Evolutionary conservation across 2,113 vertebrate species (phyloP), one percentile per base, ranked within the genome.

Genomic region (Corvus moneduloides): DNA sequence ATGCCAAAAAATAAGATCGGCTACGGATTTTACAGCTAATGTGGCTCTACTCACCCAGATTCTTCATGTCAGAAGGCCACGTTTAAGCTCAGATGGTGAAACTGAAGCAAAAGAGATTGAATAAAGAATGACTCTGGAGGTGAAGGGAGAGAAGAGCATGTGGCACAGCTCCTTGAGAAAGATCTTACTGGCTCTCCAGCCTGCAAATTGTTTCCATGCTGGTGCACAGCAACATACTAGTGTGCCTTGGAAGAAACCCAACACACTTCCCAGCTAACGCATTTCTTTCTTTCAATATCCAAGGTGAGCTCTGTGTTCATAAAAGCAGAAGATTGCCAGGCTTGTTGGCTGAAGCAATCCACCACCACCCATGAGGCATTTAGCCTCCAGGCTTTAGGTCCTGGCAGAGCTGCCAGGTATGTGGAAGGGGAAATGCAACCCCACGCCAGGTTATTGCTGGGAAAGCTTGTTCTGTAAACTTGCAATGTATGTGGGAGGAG

Each of bases 1-100:
- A 37, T 87, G 93, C 94, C 96, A 97, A 93, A 93, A 96, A 86
- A 64, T 76, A 91, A 94, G 88, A 88, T 56, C 93, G 90, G 87
- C 87, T 90, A 30, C 41, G 84, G 91, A 89, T 96, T 97, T 95
- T 92, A 84, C 81, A 92, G 92, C 78, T 94, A 89, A 58, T 27
- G 46, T 89, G 92, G 72, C 91, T 94, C 87, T 89, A 55, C 76
- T 95, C 88, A 92, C 81, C 56, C 89, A 67, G 73, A 85, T 74
- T 93, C 84, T 90, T 83, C 37, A 28, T 68, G 92, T 96, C 86
- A 91, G 71, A 93, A 93, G 93, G 69, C 84, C 84, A 91, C 6
- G 0, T 86, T 92, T 61, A 83, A 93, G 32, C 32, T 91, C 71
- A 91, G 58, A 87, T 68, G 41, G 76, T 68, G 73, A 84, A 94